These are phyloP conservation scores for Caranx ignobilis DNA, from an alignment of 2,113 vertebrate species.

Conservation along the genomic window DNA sequence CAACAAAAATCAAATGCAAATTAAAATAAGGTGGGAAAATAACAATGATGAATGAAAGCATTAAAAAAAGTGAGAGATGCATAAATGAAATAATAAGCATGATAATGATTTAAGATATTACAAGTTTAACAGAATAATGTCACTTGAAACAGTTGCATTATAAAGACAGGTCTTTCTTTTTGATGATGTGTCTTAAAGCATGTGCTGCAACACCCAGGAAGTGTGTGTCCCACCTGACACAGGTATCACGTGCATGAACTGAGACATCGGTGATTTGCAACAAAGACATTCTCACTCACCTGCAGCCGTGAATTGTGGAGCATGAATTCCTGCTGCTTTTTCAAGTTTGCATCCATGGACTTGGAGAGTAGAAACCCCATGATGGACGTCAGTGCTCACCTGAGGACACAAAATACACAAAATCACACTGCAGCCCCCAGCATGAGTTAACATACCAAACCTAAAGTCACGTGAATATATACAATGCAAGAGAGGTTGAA, in stretches of 20 bases:
- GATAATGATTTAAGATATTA: not conserved
- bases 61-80: too few relatives aligned
- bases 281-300: slow-evolving; percentile 75
- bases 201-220: not conserved
- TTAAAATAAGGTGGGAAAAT: too few relatives aligned
- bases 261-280: not conserved
- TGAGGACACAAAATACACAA: slow-evolving; percentile 5
- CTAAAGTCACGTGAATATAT: not conserved
- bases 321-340: slow-evolving; percentile 90
- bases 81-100: too few relatives aligned
- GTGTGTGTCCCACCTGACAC: not conserved
- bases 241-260: not conserved
- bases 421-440: not conserved
- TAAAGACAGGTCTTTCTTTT: not conserved
- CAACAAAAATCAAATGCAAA: too few relatives aligned
- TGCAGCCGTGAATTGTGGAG: slow-evolving; percentile 85
- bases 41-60: too few relatives aligned
- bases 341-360: slow-evolving; percentile 86
- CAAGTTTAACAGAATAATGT: not conserved
- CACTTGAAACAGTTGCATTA: not conserved
- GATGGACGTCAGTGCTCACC: slow-evolving; percentile 23
- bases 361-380: slow-evolving; percentile 91
- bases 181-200: not conserved
- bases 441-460: not conserved
- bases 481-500: not conserved